These are phyloP conservation scores for Frankliniella fusca DNA, from an alignment of 2,888 invertebrate species.

Conservation along the genomic window DNA sequence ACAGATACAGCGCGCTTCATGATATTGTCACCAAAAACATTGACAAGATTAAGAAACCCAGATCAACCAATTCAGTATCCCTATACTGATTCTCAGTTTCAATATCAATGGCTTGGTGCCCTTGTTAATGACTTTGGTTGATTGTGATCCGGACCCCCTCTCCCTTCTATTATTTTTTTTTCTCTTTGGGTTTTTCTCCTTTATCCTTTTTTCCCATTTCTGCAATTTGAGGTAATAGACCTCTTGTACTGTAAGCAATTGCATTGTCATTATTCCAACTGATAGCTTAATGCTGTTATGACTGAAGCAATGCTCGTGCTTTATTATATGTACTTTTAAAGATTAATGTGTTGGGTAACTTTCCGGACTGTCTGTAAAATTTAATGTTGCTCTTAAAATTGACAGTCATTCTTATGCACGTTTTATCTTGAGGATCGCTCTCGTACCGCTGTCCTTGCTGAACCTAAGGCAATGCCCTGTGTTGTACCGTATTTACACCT, in stretches of 20 bases:
- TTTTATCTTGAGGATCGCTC: no score
- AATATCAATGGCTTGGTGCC: not conserved
- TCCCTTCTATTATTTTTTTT: no score
- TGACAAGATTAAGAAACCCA: constrained; percentile 97
- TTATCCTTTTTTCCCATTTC: not conserved
- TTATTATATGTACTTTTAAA: not conserved
- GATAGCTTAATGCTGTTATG: not conserved
- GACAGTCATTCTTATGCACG: not conserved
- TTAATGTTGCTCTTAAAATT: not conserved
- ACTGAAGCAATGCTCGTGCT: not conserved
- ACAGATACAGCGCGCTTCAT: constrained; percentile 95
- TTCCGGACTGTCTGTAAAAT: not conserved
- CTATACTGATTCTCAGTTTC: constrained; percentile 59
- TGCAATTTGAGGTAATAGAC: not conserved
- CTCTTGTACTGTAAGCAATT: not conserved
- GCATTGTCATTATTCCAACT: not conserved
- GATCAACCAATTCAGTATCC: constrained; percentile 83
- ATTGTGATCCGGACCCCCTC: not conserved
- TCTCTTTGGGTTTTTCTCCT: not conserved
- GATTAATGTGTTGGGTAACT: not conserved
- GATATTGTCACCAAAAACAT: constrained; percentile 97
- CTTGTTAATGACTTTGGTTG: not conserved
- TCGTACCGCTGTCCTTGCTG: not conserved
- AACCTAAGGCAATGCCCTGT: no score
- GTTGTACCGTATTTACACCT: no score